Conservation (phyloP, 2,113 vertebrate species). For the Ornithorhynchus anatinus region DNA sequence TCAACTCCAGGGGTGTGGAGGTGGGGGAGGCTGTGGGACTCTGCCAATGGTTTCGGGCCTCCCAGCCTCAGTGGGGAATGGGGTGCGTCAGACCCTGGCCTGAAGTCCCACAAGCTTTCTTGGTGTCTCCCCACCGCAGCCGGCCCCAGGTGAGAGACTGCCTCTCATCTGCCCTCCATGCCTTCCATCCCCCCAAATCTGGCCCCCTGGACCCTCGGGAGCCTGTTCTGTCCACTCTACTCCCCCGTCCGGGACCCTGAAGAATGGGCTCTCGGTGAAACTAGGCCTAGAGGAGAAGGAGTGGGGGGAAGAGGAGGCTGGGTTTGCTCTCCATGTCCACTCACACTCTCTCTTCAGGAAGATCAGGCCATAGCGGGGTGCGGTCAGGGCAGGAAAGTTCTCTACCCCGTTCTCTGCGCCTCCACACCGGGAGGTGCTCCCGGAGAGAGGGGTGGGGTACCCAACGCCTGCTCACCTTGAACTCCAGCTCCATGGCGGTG, state of each 20-base stretch:
- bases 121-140: not conserved
- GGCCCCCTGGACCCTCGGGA: no score
- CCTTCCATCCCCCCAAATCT: no score
- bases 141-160: not conserved
- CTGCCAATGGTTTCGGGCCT: not conserved
- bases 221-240: no score
- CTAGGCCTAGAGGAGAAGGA: no score
- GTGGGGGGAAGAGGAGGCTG: not conserved
- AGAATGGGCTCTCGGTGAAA: not conserved
- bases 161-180: no score
- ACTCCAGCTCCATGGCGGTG: constrained; percentile 93
- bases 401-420: not conserved
- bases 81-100: not conserved
- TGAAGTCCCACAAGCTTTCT: not conserved
- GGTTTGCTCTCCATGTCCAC: no score
- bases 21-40: not conserved
- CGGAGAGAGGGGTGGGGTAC: no score
- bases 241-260: not conserved
- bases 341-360: no score
- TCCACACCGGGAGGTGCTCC: not conserved
- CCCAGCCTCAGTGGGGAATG: not conserved
- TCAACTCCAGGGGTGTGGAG: not conserved
- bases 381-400: not conserved
- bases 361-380: not conserved
- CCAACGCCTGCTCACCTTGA: constrained; percentile 83